Evolutionary conservation across 2,888 invertebrate genomes (phyloP).

Genomic region (Acholoe squamosa): DNA sequence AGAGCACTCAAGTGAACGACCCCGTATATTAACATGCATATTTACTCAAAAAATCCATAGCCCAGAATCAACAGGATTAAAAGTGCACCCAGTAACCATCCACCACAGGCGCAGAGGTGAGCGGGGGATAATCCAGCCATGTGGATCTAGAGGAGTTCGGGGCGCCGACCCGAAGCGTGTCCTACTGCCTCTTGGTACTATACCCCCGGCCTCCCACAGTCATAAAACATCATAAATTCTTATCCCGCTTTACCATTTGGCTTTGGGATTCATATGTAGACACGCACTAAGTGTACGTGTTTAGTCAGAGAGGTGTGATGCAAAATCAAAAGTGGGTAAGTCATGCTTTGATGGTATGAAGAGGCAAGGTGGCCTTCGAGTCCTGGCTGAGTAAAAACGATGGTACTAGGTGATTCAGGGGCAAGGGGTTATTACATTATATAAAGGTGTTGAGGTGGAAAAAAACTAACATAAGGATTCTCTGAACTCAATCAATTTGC

Average conservation of each 20-base stretch:
- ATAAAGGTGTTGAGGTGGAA: too few species aligned
- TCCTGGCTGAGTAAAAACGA: background rate
- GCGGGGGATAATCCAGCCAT: too few species aligned
- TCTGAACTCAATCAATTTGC: background rate
- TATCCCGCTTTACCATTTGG: slow-evolving; percentile 20
- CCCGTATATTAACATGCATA: background rate
- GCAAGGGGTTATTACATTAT: too few species aligned
- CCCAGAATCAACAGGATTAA: slow-evolving; percentile 9
- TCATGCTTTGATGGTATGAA: background rate
- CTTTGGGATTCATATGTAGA: slow-evolving; percentile 55
- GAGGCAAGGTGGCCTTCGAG: background rate
- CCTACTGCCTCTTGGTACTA: background rate
- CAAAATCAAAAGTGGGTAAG: background rate
- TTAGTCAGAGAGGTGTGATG: slow-evolving; percentile 2
- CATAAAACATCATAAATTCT: slow-evolving; percentile 13
- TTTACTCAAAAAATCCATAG: too few species aligned
- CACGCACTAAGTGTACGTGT: background rate
- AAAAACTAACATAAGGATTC: slow-evolving; percentile 50
- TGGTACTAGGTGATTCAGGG: too few species aligned
- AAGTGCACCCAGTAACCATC: slow-evolving; percentile 6
- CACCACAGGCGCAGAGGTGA: too few species aligned
- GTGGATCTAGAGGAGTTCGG: background rate
- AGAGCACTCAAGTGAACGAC: background rate
- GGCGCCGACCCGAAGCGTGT: slow-evolving; percentile 38
- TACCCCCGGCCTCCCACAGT: background rate